phyloP scores from a whole-genome alignment of 1,140 invertebrate species.

The Pomacea maculata region DNA sequence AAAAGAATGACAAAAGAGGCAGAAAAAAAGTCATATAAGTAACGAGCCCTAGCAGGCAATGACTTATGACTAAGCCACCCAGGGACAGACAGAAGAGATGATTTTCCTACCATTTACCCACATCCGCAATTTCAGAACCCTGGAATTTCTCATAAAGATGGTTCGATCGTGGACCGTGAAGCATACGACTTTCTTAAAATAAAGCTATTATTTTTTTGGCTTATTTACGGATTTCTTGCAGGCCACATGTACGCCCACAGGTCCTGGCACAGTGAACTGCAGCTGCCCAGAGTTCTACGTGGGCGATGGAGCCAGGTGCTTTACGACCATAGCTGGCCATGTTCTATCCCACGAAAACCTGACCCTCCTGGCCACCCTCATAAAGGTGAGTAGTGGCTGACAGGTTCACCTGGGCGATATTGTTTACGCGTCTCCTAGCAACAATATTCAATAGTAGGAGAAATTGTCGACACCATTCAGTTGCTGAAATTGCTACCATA shows the following conservation, averaged over 20 bases:
- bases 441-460: background rate
- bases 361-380: constrained; percentile 25
- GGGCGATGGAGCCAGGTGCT: constrained; percentile 43
- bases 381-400: constrained; percentile 27
- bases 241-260: constrained; percentile 42
- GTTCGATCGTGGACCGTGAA: no score
- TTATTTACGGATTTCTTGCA: constrained; percentile 19
- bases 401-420: background rate
- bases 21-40: no score
- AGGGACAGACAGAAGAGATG: no score
- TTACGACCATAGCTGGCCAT: constrained; percentile 36
- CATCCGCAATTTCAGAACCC: no score
- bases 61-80: no score
- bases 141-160: no score
- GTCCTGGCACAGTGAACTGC: constrained; percentile 40
- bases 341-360: constrained; percentile 33
- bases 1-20: no score
- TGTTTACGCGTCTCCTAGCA: background rate
- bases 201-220: background rate
- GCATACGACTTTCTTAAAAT: no score
- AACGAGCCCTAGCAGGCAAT: no score
- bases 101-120: no score
- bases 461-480: background rate
- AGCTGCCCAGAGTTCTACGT: constrained; percentile 33
- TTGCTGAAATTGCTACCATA: background rate